Evolutionary conservation across 2,888 invertebrate genomes (phyloP).

Genomic region (Hypomecis atomaria): DNA sequence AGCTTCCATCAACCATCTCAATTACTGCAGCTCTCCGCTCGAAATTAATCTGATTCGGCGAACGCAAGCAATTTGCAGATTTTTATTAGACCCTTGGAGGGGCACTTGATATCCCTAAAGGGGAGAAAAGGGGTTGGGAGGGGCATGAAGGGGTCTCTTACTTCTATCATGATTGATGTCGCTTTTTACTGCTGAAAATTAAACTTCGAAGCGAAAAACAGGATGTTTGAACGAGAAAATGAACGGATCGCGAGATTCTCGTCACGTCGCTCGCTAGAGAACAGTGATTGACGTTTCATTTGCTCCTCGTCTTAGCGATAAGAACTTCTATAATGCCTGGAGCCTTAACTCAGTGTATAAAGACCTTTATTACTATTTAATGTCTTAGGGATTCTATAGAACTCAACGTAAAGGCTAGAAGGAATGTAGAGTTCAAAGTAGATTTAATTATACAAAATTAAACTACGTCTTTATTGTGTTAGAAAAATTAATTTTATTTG

Average conservation of each 20-base stretch:
- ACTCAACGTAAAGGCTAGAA: no score
- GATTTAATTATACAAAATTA: no score
- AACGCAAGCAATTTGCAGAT: conserved; percentile 34
- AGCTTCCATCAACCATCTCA: conserved; percentile 47
- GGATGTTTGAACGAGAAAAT: conserved; percentile 13
- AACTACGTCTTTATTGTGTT: no score
- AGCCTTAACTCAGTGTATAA: no score
- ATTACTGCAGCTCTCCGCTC: conserved; percentile 33
- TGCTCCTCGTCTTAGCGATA: conserved; percentile 4
- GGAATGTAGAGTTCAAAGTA: no score
- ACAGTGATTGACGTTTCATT: conserved; percentile 22
- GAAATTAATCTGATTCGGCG: conserved; percentile 34
- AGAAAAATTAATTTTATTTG: no score
- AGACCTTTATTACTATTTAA: background rate
- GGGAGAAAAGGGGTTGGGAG: background rate
- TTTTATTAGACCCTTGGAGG: conserved; percentile 27
- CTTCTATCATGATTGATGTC: conserved; percentile 23
- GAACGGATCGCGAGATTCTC: conserved; percentile 9
- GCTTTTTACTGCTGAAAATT: conserved; percentile 26
- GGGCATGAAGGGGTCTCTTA: conserved; percentile 4
- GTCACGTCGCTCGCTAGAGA: conserved; percentile 4
- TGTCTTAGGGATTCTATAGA: no score
- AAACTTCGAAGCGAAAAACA: conserved; percentile 14
- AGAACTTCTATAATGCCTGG: conserved; percentile 2
- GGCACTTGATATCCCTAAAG: conserved; percentile 1